A percentile compares a stretch with the other conserved stretches of the same genome.
These are phyloP conservation scores for Hydropsyche betteni DNA, from an alignment of 2,888 invertebrate genomes.

Conservation along the genomic window DNA sequence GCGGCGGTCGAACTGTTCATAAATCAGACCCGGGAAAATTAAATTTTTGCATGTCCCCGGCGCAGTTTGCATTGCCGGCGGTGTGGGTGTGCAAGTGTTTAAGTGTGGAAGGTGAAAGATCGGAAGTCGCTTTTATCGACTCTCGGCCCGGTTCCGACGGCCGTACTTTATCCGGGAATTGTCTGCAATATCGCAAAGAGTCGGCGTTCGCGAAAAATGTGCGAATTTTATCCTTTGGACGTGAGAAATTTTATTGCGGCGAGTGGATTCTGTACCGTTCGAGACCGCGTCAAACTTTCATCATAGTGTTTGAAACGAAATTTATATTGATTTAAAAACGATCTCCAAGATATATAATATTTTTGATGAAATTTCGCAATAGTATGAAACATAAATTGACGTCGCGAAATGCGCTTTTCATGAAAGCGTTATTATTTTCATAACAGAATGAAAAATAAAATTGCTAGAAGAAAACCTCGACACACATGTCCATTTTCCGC, in stretches of 20 bases:
- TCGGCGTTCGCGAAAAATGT: conserved; percentile 11
- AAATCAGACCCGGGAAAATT: conserved; percentile 1
- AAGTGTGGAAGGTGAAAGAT: background rate
- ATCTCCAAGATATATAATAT: background rate
- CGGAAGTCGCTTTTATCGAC: conserved; percentile 18
- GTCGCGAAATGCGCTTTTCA: no score
- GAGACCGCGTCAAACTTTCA: background rate
- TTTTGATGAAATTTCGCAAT: no score
- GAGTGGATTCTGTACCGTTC: background rate
- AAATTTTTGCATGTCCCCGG: no score
- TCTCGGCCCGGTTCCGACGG: conserved; percentile 26
- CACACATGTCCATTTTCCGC: conserved; percentile 12
- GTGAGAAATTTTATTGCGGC: background rate
- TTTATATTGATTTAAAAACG: background rate
- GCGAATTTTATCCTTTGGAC: conserved; percentile 6
- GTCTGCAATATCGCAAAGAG: conserved; percentile 3
- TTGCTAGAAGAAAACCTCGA: no score
- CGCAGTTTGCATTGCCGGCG: background rate
- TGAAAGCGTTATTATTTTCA: no score
- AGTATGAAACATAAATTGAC: no score
- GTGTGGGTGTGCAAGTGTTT: conserved; percentile 1
- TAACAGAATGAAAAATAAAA: no score
- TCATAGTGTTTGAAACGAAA: background rate
- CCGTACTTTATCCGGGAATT: conserved; percentile 1
- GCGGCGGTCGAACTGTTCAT: background rate